A percentile compares a stretch with the other conserved stretches of the same genome.
phyloP scores from a whole-genome alignment of 1,140 invertebrate genomes.

The Ericerus pela region DNA sequence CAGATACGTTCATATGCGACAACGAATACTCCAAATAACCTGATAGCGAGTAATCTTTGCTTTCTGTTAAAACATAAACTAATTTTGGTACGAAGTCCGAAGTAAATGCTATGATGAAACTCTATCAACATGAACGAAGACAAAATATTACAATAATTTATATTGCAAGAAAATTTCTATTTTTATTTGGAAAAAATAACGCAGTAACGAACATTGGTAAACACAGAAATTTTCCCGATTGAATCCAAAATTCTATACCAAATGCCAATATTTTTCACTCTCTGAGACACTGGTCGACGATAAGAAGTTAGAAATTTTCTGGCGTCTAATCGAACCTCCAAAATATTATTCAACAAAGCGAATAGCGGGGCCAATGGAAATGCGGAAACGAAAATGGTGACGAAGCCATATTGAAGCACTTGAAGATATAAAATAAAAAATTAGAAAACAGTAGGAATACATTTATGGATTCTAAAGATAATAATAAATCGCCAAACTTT shows the following conservation, averaged over 20 bases:
- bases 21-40: slow-evolving; percentile 75
- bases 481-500: not conserved
- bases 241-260: slow-evolving; percentile 85
- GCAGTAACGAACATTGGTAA: slow-evolving; percentile 70
- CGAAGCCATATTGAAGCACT: slow-evolving; percentile 83
- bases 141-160: not conserved
- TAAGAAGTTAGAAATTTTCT: slow-evolving; percentile 72
- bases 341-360: slow-evolving; percentile 73
- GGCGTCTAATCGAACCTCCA: slow-evolving; percentile 80
- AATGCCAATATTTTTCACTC: slow-evolving; percentile 75
- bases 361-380: slow-evolving; percentile 80
- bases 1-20: slow-evolving; percentile 55
- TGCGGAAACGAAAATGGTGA: slow-evolving; percentile 78
- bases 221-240: slow-evolving; percentile 75
- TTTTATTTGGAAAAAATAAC: not conserved
- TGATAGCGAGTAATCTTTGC: slow-evolving; percentile 37
- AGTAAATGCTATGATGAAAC: slow-evolving; percentile 96
- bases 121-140: slow-evolving; percentile 57
- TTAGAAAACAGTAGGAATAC: not conserved
- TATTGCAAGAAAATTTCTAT: not conserved
- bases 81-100: slow-evolving; percentile 90
- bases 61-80: slow-evolving; percentile 55
- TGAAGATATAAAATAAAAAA: slow-evolving; percentile 19
- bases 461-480: not conserved
- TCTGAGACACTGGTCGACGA: slow-evolving; percentile 62